Evolutionary conservation across 2,113 vertebrate genomes (phyloP), one percentile per base, ranked within the genome.

Genomic region (Genyomyrus donnyi): DNA sequence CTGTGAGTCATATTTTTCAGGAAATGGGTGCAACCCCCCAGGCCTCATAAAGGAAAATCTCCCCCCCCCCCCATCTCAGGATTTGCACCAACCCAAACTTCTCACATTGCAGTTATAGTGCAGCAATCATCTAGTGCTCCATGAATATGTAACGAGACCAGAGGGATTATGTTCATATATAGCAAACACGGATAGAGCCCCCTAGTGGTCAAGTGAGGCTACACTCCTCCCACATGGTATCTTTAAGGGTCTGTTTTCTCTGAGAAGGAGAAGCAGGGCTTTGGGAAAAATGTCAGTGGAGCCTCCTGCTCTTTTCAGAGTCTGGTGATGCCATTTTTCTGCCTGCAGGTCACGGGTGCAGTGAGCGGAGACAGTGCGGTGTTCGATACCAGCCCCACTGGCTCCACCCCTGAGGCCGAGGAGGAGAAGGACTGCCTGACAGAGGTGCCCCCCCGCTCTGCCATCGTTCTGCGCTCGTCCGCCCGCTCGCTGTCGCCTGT

Each of bases 361-460:
- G 91, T 96, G 93, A 95, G 92, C 0, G 94, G 94, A 66, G 97
- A 98, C 91, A 92, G 95, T 1, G 83, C 93, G 96, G 84, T 98
- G 97, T 85, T 95, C 95, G 93, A 94, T 95, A 31, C 96, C 31
- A 3, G 95, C 0, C 91, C 95, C 89, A 97, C 97, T 92, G 97
- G 97, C 89, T 99, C 98, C 39, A 98, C 98, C 48, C 97, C 97
- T 0, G 98, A 98, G 46, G 95, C 95, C 74, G 97, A 98, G 24
- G 98, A 98, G 90, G 96, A 98, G 88, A 96, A 96, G 94, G 98
- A 98, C 94, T 94, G 97, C 45, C 95, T 99, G 91, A 96, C 96
- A 0, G 98, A 99, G 42, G 98, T 97, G 85, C 3, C 95, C 0
- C 91, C 92, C 48, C 95, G 93, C 48, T 91, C 96, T 52, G 95